Conservation (phyloP, 2,113 vertebrate genomes). For the Hirundichthys speculiger region DNA sequence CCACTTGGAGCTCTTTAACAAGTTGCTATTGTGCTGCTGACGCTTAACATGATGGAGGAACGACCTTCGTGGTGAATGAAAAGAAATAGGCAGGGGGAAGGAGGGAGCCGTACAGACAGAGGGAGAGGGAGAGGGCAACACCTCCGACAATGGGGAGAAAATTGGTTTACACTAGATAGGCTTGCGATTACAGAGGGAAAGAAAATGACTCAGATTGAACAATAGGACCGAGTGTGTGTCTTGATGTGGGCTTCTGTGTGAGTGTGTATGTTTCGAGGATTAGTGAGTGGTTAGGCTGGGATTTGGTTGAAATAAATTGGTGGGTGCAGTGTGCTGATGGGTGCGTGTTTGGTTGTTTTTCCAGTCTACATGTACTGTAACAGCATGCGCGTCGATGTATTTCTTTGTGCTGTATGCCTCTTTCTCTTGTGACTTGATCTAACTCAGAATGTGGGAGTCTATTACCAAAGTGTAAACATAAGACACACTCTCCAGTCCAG, state of each 20-base stretch:
- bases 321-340: slow-evolving; percentile 42
- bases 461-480: slow-evolving; percentile 34
- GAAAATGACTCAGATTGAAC: slow-evolving; percentile 78
- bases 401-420: not conserved
- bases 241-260: slow-evolving; percentile 35
- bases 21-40: slow-evolving; percentile 75
- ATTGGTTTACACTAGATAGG: slow-evolving; percentile 82
- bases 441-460: slow-evolving; percentile 17
- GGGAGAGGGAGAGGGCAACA: slow-evolving; percentile 72
- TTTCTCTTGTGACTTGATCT: slow-evolving; percentile 43
- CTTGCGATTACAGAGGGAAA: slow-evolving; percentile 76
- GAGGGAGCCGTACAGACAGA: slow-evolving; percentile 61
- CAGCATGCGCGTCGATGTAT: not conserved
- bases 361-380: slow-evolving; percentile 30
- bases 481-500: not conserved
- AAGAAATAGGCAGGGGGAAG: slow-evolving; percentile 54
- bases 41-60: slow-evolving; percentile 74
- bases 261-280: slow-evolving; percentile 53
- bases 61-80: slow-evolving; percentile 71
- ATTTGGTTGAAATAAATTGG: slow-evolving; percentile 68
- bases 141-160: slow-evolving; percentile 78
- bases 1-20: slow-evolving; percentile 76
- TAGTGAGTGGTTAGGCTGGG: slow-evolving; percentile 66
- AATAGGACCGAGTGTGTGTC: slow-evolving; percentile 58
- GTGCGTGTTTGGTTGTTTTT: slow-evolving; percentile 47